Base-by-base conservation (phyloP, 1,140 invertebrate species). In the Caenorhabditis remanei region DNA sequence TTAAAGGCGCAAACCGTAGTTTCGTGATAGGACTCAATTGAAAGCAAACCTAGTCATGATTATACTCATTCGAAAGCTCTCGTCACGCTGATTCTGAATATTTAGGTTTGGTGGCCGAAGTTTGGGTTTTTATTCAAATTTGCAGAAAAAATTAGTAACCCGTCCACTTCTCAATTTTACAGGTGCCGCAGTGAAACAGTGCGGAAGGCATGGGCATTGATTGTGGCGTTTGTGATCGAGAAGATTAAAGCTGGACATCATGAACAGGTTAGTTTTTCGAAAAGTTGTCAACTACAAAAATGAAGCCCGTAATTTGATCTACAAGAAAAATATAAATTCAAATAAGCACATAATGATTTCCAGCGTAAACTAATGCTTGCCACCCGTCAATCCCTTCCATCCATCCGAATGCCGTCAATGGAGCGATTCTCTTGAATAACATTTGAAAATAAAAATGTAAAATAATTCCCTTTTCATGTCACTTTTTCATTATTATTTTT, bases 171-270 rank as follows among this genome's bases (percentile, higher is more conserved):
- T 75, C 50, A 53, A 50, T 82, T 56, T 63, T 43, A 0, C 87
- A 91, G 87, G 85, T 88, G 79, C 85, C 89, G 90, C 46, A 87
- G 83, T 56, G 88, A 89, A 41, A 90, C 90, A 16, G 89, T 90
- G 2, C 85, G 89, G 2, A 90, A 90, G 58, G 89, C 89, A 0
- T 90, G 89, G 89, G 91, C 91, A 14, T 85, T 92, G 19, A 92
- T 92, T 43, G 91, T 93, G 19, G 91, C 91, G 1, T 92, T 90
- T 56, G 92, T 92, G 83, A 87, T 92, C 19, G 91, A 92, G 41
- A 91, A 92, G 55, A 92, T 92, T 83, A 92, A 92, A 85, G 83
- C 87, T 7, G 91, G 91, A 19, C 91, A 92, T 89, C 88, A 91
- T 71, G 91, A 92, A 46, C 91, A 92, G 91, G 71, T 79, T 32